A percentile compares a stretch with the other conserved stretches of the same genome.
These are phyloP conservation scores for Glaucidium brasilianum DNA, from an alignment of 2,113 vertebrate species.

Conservation along the genomic window DNA sequence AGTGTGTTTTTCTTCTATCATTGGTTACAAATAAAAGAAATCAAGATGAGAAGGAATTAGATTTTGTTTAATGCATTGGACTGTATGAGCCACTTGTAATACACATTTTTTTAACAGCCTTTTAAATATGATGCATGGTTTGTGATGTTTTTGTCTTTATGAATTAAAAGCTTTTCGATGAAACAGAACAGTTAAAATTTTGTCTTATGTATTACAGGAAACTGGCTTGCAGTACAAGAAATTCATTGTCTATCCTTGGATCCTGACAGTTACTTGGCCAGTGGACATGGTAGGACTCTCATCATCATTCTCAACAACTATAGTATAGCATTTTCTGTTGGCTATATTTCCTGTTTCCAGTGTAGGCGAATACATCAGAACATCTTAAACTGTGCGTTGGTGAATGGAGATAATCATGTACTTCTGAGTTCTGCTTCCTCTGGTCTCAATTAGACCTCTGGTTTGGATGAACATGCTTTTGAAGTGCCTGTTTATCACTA, in stretches of 20 bases:
- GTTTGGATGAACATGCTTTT: not conserved
- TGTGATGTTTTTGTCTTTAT: not conserved
- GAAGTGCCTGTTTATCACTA: not conserved
- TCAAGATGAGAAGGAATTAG: not conserved
- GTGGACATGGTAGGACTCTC: slow-evolving; percentile 76
- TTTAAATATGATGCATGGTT: not conserved
- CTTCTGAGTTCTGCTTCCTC: not conserved
- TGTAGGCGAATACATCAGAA: not conserved
- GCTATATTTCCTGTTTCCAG: not conserved
- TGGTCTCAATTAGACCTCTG: not conserved
- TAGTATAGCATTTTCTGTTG: not conserved
- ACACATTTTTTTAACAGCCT: not conserved
- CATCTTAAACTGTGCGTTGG: not conserved
- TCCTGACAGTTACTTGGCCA: slow-evolving; percentile 92
- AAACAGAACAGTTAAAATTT: not conserved
- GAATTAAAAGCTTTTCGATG: not conserved
- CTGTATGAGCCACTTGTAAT: not conserved
- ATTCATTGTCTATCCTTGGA: slow-evolving; percentile 92
- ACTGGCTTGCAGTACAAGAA: slow-evolving; percentile 89
- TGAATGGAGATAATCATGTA: not conserved
- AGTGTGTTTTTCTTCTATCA: not conserved
- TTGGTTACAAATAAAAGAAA: not conserved
- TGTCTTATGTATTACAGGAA: slow-evolving; percentile 68
- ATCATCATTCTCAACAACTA: not conserved
- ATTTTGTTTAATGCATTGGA: not conserved